Base-by-base conservation (phyloP, 2,113 vertebrate species). In the Agapornis roseicollis region DNA sequence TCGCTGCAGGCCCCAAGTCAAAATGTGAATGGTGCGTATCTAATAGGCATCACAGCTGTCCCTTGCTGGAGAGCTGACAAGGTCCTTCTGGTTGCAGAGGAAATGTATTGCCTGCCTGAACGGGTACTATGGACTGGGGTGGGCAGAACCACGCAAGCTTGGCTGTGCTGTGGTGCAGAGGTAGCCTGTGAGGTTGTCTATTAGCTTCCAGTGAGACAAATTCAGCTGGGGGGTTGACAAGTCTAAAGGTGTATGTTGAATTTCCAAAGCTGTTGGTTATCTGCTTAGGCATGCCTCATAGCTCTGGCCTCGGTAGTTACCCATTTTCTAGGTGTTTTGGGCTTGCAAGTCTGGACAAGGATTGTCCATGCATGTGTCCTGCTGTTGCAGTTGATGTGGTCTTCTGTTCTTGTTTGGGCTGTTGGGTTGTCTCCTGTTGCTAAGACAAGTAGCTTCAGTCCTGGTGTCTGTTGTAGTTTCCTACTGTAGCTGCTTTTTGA, bases 301-400 rank as follows among this genome's bases (percentile, higher is more conserved):
- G 11, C 33, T 92, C 46, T 63, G 50, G 14, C 31, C 22, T 64
- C 70, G 25, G 18, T 52, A 52, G 35, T 61, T 58, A 25, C 8
- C 41, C 46, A 6, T 58, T 50, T 8, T 65, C 39, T 24, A 61
- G 16, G 24, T 31, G 69, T 19, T 61, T 20, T 31, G 22, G 24
- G 8, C 18, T 70, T 78, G 29, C 7, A 63, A 1, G 35, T 82
- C 71, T 69, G 42, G 16, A 24, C 0, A 2, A 65, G 76, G 44
- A 27, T n/a, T 61, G 44, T 9, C 72, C 14, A 2, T 25, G 18
- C 27, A 25, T 14, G 4, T 42, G 4, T 17, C 22, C 33, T 35
- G 5, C 29, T 61, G 17, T 25, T 88, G 31, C 28, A 44, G 44
- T 39, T 0, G 0, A 5, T 73, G 22, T 33, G 4, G 3, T 77